Base-by-base conservation (phyloP, 2,797 vertebrate species). In the Pseudomugil gertrudae region DNA sequence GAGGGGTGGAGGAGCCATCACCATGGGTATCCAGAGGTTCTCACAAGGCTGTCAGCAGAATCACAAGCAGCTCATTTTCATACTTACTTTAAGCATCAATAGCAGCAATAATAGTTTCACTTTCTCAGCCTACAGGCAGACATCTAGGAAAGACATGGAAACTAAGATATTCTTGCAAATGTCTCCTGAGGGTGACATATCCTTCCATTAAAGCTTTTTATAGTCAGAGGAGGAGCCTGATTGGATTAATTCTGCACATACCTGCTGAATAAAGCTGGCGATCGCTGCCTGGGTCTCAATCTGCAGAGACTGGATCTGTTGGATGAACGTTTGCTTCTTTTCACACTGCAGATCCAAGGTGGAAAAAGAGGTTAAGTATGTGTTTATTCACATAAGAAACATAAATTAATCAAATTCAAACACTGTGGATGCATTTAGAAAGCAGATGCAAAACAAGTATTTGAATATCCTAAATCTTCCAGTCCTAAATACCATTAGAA, bases 191-290 rank as follows among this genome's bases (percentile, higher is more conserved):
- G 72, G 65, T 63, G 62, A 50, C 63, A 40, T 66, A 74, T 54
- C 48, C 29, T 48, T 50, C 11, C 3, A 48, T 51, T 60, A 83
- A 63, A 21, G 13, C 9, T 11, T 75, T 57, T 75, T 36, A 47
- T 59, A 40, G 69, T 32, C 38, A 0, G 4, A 27, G n/a, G 14
- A 17, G 3, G 29, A 52, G 14, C 53, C 50, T 79, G 47, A 74
- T 77, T 74, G 67, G 26, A 72, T 74, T 65, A 63, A 52, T 40
- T 69, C 24, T 38, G n/a, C 9, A 63, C 43, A 64, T 72, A 98
- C 96, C 95, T 98, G 94, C 86, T 96, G 95, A 81, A 98, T 98
- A 63, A 91, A 94, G 36, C 81, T 71, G 4, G 96, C 96, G 55
- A 98, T 89, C 53, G 89, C 89, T 2, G 94, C 90, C 89, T 98